These are phyloP conservation scores for Bugulina stolonifera DNA, from an alignment of 2,888 invertebrate genomes.

Conservation along the genomic window DNA sequence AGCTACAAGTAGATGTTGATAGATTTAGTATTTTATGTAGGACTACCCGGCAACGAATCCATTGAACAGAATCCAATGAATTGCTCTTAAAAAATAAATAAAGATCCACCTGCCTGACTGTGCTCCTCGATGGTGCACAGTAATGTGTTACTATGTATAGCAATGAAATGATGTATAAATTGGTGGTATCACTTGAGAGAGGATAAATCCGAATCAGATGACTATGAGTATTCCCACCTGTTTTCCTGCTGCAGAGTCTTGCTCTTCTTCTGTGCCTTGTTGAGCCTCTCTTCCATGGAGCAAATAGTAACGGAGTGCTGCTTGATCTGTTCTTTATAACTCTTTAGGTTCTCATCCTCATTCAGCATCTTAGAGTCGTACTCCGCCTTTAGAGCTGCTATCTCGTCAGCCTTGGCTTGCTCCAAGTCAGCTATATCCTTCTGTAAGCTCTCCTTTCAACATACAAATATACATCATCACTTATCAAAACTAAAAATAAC, in stretches of 20 bases:
- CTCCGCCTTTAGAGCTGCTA: constrained; percentile 31
- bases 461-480: too few relatives aligned
- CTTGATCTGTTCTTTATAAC: constrained; percentile 48
- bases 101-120: too few relatives aligned
- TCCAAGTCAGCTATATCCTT: constrained; percentile 36
- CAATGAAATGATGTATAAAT: too few relatives aligned
- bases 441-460: constrained; percentile 31
- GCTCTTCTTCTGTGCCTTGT: constrained; percentile 45
- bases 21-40: too few relatives aligned
- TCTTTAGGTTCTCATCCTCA: constrained; percentile 36
- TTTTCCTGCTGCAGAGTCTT: constrained; percentile 37
- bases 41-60: too few relatives aligned
- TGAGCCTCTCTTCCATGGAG: constrained; percentile 49
- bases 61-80: too few relatives aligned
- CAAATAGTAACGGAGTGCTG: constrained; percentile 53
- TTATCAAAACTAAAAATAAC: too few relatives aligned
- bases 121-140: too few relatives aligned
- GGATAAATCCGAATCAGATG: not conserved
- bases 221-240: not conserved
- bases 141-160: too few relatives aligned
- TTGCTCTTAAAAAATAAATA: too few relatives aligned
- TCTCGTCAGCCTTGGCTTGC: constrained; percentile 32
- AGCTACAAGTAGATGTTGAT: too few relatives aligned
- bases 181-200: too few relatives aligned
- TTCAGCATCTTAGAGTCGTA: constrained; percentile 28